Base-by-base conservation (phyloP, 53 echinoderm and acorn worm species). In the Paracentrotus lividus region DNA sequence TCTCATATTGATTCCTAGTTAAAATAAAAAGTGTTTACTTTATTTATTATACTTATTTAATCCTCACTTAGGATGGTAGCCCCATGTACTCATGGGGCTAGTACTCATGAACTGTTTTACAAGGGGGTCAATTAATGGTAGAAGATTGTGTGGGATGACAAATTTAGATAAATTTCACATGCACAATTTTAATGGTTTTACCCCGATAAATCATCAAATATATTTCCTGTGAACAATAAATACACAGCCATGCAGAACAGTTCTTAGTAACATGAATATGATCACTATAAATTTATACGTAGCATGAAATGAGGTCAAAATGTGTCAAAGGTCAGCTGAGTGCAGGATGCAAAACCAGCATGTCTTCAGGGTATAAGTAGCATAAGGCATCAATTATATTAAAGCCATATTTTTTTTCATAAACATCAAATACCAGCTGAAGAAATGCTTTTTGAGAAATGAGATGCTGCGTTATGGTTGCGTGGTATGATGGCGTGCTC, bases 401-500 rank as follows among this genome's bases (percentile, higher is more conserved):
- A 64, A 27, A 64, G 8, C 2, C 31, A 7, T 31, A 14, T 72
- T 40, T 32, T 72, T 61, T 40, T 21, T 72, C 20, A 21, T 20
- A 20, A 16, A 36, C 5, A 18, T 72, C 24, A 29, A 64, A 31
- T 64, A 64, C 10, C 12, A 13, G 8, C 0, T 14, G 0, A 69
- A 36, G 38, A 72, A 72, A 16, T 38, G 36, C 34, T 2, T 20
- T 40, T 38, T 32, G 72, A 72, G 27, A 36, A 40, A 72, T 20
- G 40, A 38, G 40, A 72, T 72, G 21, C 72, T 72, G 72, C 72
- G 38, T 38, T n/a, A 40, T 20, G 38, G 47, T 81, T 81, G 81
- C 81, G 26, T 81, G 81, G n/a, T n/a, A n/a, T 81, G 81, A 47
- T 47, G 81, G 81, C 81, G 81, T 81, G 81, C 81, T 72, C 20